Evolutionary conservation across 2,888 invertebrate genomes (phyloP).

Genomic region (Drosophila planitibia): DNA sequence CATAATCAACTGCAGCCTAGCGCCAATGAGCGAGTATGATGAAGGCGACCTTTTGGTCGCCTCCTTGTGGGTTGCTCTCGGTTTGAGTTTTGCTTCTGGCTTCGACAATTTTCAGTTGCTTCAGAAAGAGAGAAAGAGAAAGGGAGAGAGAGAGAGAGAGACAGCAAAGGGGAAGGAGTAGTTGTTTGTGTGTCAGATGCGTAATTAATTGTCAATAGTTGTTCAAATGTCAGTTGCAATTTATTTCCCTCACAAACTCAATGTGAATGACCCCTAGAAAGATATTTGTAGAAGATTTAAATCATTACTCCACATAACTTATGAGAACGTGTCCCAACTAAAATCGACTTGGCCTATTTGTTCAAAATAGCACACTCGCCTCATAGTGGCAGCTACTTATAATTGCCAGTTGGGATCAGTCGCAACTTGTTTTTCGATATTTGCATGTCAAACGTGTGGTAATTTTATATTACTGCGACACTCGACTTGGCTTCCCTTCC

Average conservation of each 20-base stretch:
- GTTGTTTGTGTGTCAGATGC: slow-evolving; percentile 49
- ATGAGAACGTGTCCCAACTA: neutral
- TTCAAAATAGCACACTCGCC: slow-evolving; percentile 36
- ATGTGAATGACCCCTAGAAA: slow-evolving; percentile 37
- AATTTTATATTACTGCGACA: slow-evolving; percentile 76
- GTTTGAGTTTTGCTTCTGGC: slow-evolving; percentile 25
- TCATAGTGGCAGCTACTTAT: slow-evolving; percentile 12
- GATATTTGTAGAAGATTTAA: neutral
- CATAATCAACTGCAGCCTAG: slow-evolving; percentile 44
- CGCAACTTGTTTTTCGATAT: slow-evolving; percentile 55
- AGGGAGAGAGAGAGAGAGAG: neutral
- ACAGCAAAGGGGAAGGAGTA: neutral
- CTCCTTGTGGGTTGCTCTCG: slow-evolving; percentile 20
- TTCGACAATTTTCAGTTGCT: slow-evolving; percentile 15
- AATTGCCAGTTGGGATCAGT: slow-evolving; percentile 46
- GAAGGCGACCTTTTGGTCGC: slow-evolving; percentile 24
- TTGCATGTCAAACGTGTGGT: slow-evolving; percentile 77
- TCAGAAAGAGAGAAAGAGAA: neutral
- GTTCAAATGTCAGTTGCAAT: slow-evolving; percentile 73
- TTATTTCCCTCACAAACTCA: slow-evolving; percentile 66
- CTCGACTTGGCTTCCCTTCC: slow-evolving; percentile 24
- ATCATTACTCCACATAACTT: neutral
- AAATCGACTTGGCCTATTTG: neutral
- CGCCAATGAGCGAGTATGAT: slow-evolving; percentile 17
- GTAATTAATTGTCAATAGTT: slow-evolving; percentile 78